Conservation (phyloP, 1,140 invertebrate genomes). For the Drosophila paulistorum region DNA sequence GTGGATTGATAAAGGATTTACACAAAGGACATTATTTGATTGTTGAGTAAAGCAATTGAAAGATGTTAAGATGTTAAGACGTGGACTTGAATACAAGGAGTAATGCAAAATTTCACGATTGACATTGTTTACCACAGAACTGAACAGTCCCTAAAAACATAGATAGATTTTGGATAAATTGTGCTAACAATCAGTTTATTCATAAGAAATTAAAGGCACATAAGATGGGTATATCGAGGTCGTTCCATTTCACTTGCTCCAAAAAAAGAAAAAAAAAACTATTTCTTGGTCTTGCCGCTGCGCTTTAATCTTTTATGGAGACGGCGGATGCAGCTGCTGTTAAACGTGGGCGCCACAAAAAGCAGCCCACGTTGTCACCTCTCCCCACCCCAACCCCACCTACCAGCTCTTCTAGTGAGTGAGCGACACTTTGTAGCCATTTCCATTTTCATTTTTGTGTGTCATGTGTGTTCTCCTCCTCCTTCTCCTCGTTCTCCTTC, state of each 20-base stretch:
- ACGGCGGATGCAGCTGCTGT: constrained; percentile 64
- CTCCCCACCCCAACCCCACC: neutral
- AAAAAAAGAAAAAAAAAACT: neutral
- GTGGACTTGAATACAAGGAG: too few relatives aligned
- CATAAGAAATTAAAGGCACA: too few relatives aligned
- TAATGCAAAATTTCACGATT: too few relatives aligned
- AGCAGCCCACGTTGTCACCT: constrained; percentile 53
- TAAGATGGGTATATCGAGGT: neutral
- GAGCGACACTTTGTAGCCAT: constrained; percentile 43
- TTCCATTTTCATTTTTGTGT: constrained; percentile 35
- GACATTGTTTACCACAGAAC: too few relatives aligned
- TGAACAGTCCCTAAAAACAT: too few relatives aligned
- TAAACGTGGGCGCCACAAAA: constrained; percentile 47
- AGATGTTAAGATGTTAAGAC: too few relatives aligned
- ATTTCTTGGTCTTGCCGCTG: constrained; percentile 30
- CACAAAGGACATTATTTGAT: too few relatives aligned
- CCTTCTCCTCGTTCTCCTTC: neutral
- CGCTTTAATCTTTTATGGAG: constrained; percentile 69
- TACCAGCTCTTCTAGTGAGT: constrained; percentile 11
- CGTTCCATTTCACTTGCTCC: neutral
- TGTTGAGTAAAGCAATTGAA: too few relatives aligned
- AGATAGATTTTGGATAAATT: too few relatives aligned
- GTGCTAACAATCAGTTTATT: too few relatives aligned
- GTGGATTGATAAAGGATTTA: too few relatives aligned
- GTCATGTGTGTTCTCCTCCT: constrained; percentile 7